Percentiles rank a stretch among this genome's conserved stretches.
These are phyloP conservation scores for Monomorium pharaonis DNA, from an alignment of 1,140 invertebrate species.

Conservation along the genomic window DNA sequence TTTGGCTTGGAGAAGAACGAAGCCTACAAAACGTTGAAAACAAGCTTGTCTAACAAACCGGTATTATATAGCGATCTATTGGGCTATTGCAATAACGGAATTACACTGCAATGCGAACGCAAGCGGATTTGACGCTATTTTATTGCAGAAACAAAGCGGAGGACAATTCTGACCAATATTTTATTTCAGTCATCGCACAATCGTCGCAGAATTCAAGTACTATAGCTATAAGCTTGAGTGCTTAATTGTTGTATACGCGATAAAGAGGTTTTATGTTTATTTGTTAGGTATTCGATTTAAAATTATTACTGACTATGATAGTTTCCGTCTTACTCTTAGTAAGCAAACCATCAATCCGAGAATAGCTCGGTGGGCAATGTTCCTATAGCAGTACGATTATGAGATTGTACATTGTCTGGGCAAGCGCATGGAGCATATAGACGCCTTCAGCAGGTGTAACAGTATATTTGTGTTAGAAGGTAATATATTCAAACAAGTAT, in stretches of 20 bases:
- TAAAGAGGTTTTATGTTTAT: not conserved
- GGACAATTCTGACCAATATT: not conserved
- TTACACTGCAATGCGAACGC: too few species aligned
- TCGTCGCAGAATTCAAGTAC: not conserved
- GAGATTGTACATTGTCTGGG: not conserved
- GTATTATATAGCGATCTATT: too few species aligned
- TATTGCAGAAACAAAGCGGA: not conserved
- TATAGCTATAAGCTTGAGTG: not conserved
- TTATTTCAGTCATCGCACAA: not conserved
- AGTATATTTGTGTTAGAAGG: not conserved
- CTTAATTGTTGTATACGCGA: not conserved
- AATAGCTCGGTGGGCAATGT: constrained; percentile 13
- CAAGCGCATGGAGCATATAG: not conserved
- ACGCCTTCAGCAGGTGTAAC: not conserved
- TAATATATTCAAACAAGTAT: not conserved
- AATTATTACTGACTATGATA: not conserved
- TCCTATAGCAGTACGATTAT: constrained; percentile 3
- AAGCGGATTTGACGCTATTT: too few species aligned
- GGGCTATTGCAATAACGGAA: too few species aligned
- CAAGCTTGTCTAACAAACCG: too few species aligned
- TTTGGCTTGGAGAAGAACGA: too few species aligned
- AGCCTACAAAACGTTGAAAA: too few species aligned
- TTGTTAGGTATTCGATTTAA: not conserved
- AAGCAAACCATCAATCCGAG: not conserved
- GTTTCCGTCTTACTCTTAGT: not conserved